Evolutionary conservation across 2,888 invertebrate species (phyloP).

Genomic region (Abscondita cerata): DNA sequence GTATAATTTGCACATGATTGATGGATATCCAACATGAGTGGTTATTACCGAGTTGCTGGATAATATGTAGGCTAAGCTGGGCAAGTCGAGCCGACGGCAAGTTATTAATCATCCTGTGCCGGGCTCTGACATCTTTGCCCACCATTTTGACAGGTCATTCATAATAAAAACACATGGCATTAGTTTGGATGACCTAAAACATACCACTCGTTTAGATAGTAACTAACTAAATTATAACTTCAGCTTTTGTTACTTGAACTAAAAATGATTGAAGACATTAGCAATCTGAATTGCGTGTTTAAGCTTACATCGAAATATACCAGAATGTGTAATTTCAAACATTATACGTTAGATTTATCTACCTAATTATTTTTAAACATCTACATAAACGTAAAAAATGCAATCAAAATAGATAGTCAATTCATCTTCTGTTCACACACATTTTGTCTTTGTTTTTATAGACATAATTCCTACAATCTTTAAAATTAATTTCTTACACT

Average conservation of each 20-base stretch:
- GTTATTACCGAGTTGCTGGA: constrained; percentile 53
- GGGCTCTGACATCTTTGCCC: constrained; percentile 55
- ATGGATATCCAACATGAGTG: constrained; percentile 55
- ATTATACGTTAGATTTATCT: too few relatives aligned
- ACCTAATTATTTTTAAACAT: too few relatives aligned
- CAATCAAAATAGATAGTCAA: too few relatives aligned
- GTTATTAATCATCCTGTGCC: constrained; percentile 53
- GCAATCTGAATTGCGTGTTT: too few relatives aligned
- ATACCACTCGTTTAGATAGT: constrained; percentile 31
- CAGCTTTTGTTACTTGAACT: constrained; percentile 13
- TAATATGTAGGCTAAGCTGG: constrained; percentile 52
- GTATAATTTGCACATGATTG: constrained; percentile 58
- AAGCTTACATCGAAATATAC: too few relatives aligned
- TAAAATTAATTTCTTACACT: too few relatives aligned
- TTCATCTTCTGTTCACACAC: too few relatives aligned
- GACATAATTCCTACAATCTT: too few relatives aligned
- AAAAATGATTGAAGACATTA: too few relatives aligned
- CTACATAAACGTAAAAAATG: too few relatives aligned
- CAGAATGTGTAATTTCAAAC: too few relatives aligned
- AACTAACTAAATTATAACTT: constrained; percentile 29
- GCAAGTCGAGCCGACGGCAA: constrained; percentile 49
- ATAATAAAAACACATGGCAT: constrained; percentile 54
- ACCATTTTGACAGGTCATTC: constrained; percentile 55
- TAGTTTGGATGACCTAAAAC: constrained; percentile 34
- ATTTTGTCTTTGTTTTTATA: too few relatives aligned